A percentile compares a stretch with the other conserved stretches of the same genome.
Conservation (phyloP, 2,888 invertebrate species). For the Latrodectus elegans region DNA sequence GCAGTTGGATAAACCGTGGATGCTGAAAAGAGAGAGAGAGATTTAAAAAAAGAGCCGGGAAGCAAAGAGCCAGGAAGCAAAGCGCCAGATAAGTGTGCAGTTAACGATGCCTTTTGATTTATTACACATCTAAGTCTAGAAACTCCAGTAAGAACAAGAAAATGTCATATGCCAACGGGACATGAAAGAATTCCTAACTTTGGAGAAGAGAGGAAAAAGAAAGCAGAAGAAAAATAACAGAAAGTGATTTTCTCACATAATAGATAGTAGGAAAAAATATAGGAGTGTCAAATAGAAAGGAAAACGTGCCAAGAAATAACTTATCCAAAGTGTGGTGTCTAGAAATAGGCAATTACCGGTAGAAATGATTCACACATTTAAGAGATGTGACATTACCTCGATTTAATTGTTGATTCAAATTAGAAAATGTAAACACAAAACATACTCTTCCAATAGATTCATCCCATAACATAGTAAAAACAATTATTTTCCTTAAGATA, state of each 20-base stretch:
- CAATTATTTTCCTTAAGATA: too few species aligned
- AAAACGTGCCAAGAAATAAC: conserved; percentile 45
- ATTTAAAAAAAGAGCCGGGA: background rate
- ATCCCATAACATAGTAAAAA: too few species aligned
- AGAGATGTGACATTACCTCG: background rate
- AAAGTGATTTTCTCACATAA: conserved; percentile 12
- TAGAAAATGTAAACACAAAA: too few species aligned
- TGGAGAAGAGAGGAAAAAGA: conserved; percentile 21
- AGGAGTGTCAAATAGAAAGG: conserved; percentile 23
- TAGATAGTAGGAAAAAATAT: conserved; percentile 27
- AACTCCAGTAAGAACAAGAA: conserved; percentile 5
- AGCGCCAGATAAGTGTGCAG: conserved; percentile 37
- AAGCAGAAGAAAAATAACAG: background rate
- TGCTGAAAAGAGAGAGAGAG: background rate
- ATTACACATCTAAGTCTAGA: conserved; percentile 34
- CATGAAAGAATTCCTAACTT: conserved; percentile 39
- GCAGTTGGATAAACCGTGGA: background rate
- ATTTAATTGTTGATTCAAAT: too few species aligned
- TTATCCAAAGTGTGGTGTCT: conserved; percentile 20
- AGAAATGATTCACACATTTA: conserved; percentile 28
- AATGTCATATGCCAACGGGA: conserved; percentile 50
- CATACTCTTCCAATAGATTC: too few species aligned
- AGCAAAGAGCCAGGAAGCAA: background rate
- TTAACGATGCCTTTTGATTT: conserved; percentile 58
- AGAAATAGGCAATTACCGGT: conserved; percentile 35